Percentiles rank a stretch among this genome's conserved stretches.
Conservation (phyloP, 2,888 invertebrate species). For the Pteria penguin region DNA sequence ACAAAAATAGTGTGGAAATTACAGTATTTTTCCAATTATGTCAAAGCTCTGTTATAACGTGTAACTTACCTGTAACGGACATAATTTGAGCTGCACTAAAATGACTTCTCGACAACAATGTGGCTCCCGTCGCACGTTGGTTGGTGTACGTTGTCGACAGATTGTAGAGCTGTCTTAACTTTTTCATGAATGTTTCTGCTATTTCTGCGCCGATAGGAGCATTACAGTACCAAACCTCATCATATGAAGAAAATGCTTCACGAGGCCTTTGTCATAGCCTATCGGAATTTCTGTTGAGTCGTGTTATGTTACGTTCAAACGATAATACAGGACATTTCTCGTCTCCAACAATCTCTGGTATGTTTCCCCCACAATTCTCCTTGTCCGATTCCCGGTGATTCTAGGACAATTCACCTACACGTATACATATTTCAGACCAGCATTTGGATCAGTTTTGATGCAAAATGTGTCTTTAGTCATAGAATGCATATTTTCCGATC, state of each 20-base stretch:
- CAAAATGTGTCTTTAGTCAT: conserved; percentile 38
- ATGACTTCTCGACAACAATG: conserved; percentile 38
- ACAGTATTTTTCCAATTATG: too few species aligned
- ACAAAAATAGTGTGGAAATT: too few species aligned
- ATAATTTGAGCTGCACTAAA: conserved; percentile 46
- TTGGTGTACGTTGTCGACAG: too few species aligned
- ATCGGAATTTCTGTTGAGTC: conserved; percentile 17
- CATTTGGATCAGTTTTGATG: conserved; percentile 21
- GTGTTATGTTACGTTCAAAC: conserved; percentile 12
- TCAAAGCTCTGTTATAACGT: too few species aligned
- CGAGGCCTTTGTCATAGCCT: conserved; percentile 20
- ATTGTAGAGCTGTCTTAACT: too few species aligned
- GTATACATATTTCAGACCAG: conserved; percentile 27
- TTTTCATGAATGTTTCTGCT: neutral
- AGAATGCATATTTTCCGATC: conserved; percentile 32
- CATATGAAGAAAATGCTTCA: neutral
- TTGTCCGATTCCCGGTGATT: conserved; percentile 22
- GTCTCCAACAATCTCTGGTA: neutral
- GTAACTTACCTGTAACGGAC: conserved; percentile 49
- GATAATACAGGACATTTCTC: conserved; percentile 19
- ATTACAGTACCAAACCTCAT: conserved; percentile 18
- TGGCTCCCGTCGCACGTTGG: conserved; percentile 43
- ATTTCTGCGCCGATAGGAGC: neutral
- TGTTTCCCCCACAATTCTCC: neutral
- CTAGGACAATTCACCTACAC: conserved; percentile 15